These are phyloP conservation scores for Sycophila texana DNA, from an alignment of 2,888 invertebrate genomes.

Conservation along the genomic window DNA sequence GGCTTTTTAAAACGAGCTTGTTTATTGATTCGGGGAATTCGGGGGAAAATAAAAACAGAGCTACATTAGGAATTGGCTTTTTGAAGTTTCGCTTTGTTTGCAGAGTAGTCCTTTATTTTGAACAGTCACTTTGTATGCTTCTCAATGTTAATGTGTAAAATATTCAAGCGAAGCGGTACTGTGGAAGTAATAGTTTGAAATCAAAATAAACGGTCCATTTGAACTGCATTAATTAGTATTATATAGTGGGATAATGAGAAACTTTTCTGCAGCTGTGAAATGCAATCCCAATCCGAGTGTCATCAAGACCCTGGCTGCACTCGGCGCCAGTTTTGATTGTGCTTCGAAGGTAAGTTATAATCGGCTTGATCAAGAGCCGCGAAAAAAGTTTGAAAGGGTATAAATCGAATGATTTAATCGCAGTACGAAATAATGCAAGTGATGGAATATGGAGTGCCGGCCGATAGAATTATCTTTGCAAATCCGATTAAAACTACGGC, in stretches of 20 bases:
- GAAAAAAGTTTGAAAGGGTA: not conserved
- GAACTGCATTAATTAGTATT: too few relatives aligned
- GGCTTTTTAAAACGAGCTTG: not conserved
- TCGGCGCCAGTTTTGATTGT: constrained; percentile 81
- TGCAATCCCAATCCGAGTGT: constrained; percentile 78
- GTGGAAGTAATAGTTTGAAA: too few relatives aligned
- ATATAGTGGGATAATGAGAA: too few relatives aligned
- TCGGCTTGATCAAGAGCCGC: not conserved
- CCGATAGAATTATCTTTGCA: constrained; percentile 78
- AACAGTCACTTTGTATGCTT: too few relatives aligned
- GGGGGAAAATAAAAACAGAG: too few relatives aligned
- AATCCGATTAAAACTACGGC: constrained; percentile 79
- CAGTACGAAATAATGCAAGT: constrained; percentile 78
- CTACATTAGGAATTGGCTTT: too few relatives aligned
- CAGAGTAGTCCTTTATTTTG: too few relatives aligned
- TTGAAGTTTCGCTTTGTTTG: too few relatives aligned
- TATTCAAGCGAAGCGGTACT: too few relatives aligned
- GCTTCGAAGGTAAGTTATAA: constrained; percentile 75
- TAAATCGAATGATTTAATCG: not conserved
- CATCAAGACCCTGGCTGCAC: constrained; percentile 75
- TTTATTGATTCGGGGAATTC: not conserved
- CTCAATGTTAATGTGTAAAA: too few relatives aligned
- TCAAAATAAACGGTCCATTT: too few relatives aligned
- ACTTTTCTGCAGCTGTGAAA: constrained; percentile 77
- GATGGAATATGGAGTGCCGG: constrained; percentile 76